A percentile compares a stretch with the other conserved stretches of the same genome.
These are phyloP conservation scores for Eucidaris tribuloides DNA, from an alignment of 35 echinoderm and acorn worm species.

Conservation along the genomic window DNA sequence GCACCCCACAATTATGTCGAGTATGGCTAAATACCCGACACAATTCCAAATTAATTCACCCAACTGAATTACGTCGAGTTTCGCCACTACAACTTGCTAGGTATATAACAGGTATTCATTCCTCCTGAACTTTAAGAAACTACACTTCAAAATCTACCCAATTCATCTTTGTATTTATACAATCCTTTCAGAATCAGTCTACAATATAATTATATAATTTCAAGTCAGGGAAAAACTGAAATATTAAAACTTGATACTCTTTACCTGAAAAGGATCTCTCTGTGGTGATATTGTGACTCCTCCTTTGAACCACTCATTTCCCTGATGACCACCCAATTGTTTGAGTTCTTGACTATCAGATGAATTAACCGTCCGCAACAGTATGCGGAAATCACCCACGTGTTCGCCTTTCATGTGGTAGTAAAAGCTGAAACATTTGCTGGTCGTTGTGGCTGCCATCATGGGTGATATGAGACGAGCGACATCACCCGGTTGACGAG, in stretches of 20 bases:
- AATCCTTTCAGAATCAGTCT: too few relatives aligned
- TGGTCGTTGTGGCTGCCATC: not conserved
- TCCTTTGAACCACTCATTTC: not conserved
- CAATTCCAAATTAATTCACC: too few relatives aligned
- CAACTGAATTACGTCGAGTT: too few relatives aligned
- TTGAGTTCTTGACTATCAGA: not conserved
- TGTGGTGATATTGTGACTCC: not conserved
- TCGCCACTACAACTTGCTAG: too few relatives aligned
- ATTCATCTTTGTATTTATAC: too few relatives aligned
- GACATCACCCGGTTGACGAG: not conserved
- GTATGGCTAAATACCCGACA: too few relatives aligned
- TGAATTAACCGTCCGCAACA: not conserved
- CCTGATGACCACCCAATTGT: constrained; percentile 4
- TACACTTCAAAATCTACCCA: too few relatives aligned
- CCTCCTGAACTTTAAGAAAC: too few relatives aligned
- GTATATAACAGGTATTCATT: too few relatives aligned
- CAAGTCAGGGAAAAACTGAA: not conserved
- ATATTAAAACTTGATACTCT: not conserved
- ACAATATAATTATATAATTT: not conserved
- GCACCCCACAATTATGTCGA: too few relatives aligned
- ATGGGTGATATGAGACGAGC: not conserved
- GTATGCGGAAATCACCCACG: not conserved
- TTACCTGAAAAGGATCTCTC: not conserved
- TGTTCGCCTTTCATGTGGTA: constrained; percentile 13
- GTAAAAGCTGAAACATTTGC: not conserved